Evolutionary conservation across 2,797 vertebrate genomes (phyloP).

Genomic region (Muscicapa striata): DNA sequence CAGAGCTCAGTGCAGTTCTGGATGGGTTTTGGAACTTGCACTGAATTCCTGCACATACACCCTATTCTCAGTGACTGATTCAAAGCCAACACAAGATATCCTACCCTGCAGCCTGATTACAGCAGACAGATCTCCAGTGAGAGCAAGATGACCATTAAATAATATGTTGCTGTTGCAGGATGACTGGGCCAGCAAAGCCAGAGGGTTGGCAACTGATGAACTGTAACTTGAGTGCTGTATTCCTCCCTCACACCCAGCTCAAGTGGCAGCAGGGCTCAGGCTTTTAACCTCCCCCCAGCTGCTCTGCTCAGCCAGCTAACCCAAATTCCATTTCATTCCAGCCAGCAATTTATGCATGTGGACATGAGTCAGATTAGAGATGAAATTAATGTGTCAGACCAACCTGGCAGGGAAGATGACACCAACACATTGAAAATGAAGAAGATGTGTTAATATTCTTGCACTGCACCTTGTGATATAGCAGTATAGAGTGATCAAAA

Average conservation of each 20-base stretch:
- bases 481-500: neutral
- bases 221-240: neutral
- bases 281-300: neutral
- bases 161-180: neutral
- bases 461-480: neutral
- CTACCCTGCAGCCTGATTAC: neutral
- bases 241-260: neutral
- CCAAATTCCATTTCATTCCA: neutral
- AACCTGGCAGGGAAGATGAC: neutral
- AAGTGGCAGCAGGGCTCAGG: neutral
- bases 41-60: neutral
- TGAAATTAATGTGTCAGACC: fast-evolving
- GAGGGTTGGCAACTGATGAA: neutral
- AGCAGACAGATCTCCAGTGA: neutral
- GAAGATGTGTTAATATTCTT: neutral
- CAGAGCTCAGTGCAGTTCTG: neutral
- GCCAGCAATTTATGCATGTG: neutral
- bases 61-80: neutral
- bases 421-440: neutral
- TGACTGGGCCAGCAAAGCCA: neutral
- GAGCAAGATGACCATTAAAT: neutral
- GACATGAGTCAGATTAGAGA: neutral
- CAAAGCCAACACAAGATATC: neutral
- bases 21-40: neutral
- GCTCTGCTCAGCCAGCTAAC: neutral